phyloP scores from a whole-genome alignment of 2,797 vertebrate genomes.

The Peromyscus aztecus region DNA sequence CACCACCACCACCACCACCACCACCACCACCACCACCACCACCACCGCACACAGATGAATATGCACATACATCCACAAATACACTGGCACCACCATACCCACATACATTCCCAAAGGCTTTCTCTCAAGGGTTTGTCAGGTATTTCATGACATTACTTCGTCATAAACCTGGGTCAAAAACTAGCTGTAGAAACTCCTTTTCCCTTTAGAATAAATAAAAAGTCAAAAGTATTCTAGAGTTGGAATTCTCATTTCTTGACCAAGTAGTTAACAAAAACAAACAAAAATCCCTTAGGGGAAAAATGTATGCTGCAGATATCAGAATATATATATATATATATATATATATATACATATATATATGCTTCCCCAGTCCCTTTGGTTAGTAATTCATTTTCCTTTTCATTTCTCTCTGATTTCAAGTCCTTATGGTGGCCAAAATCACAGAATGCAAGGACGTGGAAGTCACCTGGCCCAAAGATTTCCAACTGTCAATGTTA shows the following conservation, averaged over 20 bases:
- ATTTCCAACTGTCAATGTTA: constrained; percentile 53
- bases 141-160: constrained; percentile 56
- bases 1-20: not conserved
- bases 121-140: constrained; percentile 61
- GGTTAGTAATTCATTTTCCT: constrained; percentile 59
- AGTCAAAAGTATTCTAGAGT: not conserved
- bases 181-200: constrained; percentile 26
- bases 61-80: constrained; percentile 53
- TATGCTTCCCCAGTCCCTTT: not conserved
- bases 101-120: constrained; percentile 58
- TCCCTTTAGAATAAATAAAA: not conserved
- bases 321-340: not conserved
- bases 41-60: not conserved
- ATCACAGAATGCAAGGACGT: constrained; percentile 64
- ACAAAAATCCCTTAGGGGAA: not conserved
- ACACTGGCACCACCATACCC: constrained; percentile 52
- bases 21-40: too few species aligned
- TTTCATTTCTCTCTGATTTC: constrained; percentile 56
- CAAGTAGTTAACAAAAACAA: constrained; percentile 45
- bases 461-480: constrained; percentile 16
- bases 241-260: constrained; percentile 54
- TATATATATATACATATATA: not conserved
- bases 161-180: constrained; percentile 60
- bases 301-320: constrained; percentile 18
- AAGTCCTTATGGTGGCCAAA: constrained; percentile 18